Conservation (phyloP, 2,113 vertebrate genomes). For the Typhlomys cinereus region DNA sequence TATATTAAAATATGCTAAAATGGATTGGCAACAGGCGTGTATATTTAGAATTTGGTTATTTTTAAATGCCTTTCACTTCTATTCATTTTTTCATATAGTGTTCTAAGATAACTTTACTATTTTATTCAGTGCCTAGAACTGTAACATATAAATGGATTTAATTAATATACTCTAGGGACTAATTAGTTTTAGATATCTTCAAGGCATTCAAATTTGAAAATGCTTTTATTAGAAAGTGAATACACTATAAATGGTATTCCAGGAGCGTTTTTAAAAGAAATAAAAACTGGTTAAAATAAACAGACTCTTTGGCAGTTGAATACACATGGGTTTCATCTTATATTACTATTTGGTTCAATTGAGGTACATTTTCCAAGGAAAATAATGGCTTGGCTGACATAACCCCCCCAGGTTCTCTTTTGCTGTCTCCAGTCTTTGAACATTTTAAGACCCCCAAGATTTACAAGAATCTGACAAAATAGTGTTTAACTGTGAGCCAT, state of each 20-base stretch:
- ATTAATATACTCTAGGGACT: slow-evolving; percentile 61
- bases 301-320: slow-evolving; percentile 56
- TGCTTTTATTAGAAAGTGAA: slow-evolving; percentile 49
- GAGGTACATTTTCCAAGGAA: slow-evolving; percentile 63
- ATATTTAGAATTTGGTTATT: not conserved
- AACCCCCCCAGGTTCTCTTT: slow-evolving; percentile 47
- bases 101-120: slow-evolving; percentile 2
- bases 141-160: slow-evolving; percentile 71
- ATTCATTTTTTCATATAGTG: not conserved
- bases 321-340: slow-evolving; percentile 52
- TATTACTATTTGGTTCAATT: slow-evolving; percentile 56
- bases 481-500: not conserved
- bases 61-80: slow-evolving; percentile 40
- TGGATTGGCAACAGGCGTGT: not conserved
- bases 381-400: slow-evolving; percentile 59
- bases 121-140: not conserved
- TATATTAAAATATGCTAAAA: not conserved
- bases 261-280: slow-evolving; percentile 67
- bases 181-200: slow-evolving; percentile 71
- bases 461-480: slow-evolving; percentile 42
- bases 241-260: slow-evolving; percentile 58
- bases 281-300: slow-evolving; percentile 71
- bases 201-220: slow-evolving; percentile 64
- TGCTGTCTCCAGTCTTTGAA: slow-evolving; percentile 29
- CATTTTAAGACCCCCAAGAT: not conserved